Percentiles rank a stretch among this genome's conserved stretches.
Evolutionary conservation across 2,113 vertebrate species (phyloP).

Genomic region (Panthera leo): DNA sequence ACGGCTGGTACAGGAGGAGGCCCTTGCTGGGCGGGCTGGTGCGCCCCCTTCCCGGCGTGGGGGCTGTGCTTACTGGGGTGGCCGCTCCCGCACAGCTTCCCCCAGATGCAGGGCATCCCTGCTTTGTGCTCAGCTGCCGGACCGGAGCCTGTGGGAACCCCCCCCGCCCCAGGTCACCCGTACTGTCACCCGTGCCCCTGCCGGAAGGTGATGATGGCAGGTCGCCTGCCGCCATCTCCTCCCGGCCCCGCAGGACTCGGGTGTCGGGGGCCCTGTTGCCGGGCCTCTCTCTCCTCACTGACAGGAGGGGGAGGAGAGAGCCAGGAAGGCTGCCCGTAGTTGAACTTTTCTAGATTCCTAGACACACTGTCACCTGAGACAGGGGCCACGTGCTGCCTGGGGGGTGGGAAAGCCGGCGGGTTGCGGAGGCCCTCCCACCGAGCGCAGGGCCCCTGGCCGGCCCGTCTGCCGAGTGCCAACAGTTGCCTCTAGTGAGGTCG

Average conservation of each 20-base stretch:
- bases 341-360: background rate
- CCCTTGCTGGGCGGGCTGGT: background rate
- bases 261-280: background rate
- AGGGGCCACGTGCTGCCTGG: background rate
- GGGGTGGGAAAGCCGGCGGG: background rate
- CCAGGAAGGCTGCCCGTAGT: background rate
- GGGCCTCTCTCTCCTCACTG: background rate
- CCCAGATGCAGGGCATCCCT: background rate
- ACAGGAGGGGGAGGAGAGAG: background rate
- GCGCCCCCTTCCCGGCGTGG: accelerated
- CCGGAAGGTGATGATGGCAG: background rate
- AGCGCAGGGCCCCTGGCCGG: background rate
- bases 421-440: background rate
- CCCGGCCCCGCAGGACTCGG: background rate
- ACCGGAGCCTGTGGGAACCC: background rate
- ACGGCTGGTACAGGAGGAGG: background rate
- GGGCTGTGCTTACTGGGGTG: background rate
- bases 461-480: background rate
- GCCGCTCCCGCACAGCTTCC: background rate
- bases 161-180: no score
- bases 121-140: background rate
- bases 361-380: background rate
- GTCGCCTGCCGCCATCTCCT: background rate
- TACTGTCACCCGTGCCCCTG: background rate
- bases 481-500: accelerated